Percentiles rank a stretch among this genome's conserved stretches.
These are phyloP conservation scores for Stenopsyche tienmushanensis DNA, from an alignment of 1,140 invertebrate genomes.

Conservation along the genomic window DNA sequence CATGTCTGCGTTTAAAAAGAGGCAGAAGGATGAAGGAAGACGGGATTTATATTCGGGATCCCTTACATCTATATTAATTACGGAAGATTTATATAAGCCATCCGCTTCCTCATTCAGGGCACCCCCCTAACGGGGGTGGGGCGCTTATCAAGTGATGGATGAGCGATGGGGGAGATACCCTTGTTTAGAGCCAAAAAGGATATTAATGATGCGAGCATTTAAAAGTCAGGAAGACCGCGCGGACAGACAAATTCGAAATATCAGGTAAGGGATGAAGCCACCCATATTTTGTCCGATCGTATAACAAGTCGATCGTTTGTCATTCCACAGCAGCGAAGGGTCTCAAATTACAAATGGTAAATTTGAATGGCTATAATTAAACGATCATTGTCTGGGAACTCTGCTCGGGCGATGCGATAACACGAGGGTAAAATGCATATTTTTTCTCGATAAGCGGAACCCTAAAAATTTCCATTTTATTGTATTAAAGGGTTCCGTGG, in stretches of 20 bases:
- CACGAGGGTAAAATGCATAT: neutral
- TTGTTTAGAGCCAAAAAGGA: constrained; percentile 34
- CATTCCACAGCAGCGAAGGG: no score
- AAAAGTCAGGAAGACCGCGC: constrained; percentile 1
- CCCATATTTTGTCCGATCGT: no score
- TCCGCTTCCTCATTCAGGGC: neutral
- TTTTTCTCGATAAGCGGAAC: neutral
- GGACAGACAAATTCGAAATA: neutral
- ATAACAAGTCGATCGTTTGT: no score
- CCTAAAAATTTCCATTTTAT: constrained; percentile 15
- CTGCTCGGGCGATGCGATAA: neutral
- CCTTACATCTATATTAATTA: constrained; percentile 43
- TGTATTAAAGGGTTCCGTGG: constrained; percentile 33
- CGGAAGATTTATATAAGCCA: constrained; percentile 40
- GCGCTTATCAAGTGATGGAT: constrained; percentile 40
- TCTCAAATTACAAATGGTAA: no score
- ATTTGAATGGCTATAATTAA: no score
- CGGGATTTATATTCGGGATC: constrained; percentile 32
- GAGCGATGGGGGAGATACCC: constrained; percentile 32
- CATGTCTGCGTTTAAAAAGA: constrained; percentile 34
- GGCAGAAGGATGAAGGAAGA: constrained; percentile 10
- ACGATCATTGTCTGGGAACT: no score
- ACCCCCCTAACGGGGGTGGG: neutral
- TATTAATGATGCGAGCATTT: constrained; percentile 25
- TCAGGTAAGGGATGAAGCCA: no score